phyloP scores from a whole-genome alignment of 2,113 vertebrate genomes.

The Aspiorhynchus laticeps region DNA sequence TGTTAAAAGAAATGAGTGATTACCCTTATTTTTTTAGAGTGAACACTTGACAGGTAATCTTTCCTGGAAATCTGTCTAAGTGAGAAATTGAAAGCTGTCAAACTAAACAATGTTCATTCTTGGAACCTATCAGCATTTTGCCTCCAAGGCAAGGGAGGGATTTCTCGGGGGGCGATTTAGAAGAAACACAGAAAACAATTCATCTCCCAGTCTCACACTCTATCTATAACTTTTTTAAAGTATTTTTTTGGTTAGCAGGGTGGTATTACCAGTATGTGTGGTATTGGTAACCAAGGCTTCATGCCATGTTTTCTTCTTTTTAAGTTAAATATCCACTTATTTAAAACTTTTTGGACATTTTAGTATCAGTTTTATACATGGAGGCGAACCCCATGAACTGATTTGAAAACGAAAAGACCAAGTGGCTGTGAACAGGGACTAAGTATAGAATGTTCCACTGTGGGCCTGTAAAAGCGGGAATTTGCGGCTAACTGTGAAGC shows the following conservation, averaged over 20 bases:
- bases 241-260: no score
- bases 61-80: background rate
- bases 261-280: background rate
- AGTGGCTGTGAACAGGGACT: background rate
- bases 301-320: background rate
- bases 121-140: background rate
- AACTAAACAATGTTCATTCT: background rate
- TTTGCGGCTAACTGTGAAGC: constrained; percentile 49
- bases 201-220: no score
- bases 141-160: background rate
- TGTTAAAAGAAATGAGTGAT: background rate
- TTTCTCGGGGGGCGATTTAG: background rate
- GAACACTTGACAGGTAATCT: background rate
- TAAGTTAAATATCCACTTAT: background rate
- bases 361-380: background rate
- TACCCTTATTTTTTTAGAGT: background rate
- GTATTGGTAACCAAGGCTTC: background rate
- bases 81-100: background rate
- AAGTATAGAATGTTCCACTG: constrained; percentile 56
- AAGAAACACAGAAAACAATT: background rate
- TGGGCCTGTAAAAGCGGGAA: constrained; percentile 48
- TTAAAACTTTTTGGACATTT: no score
- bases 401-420: constrained; percentile 14
- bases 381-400: constrained; percentile 21
- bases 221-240: no score